Evolutionary conservation across 2,888 invertebrate genomes (phyloP), one percentile per base, ranked within the genome.

Genomic region (Nemoura dubitans): DNA sequence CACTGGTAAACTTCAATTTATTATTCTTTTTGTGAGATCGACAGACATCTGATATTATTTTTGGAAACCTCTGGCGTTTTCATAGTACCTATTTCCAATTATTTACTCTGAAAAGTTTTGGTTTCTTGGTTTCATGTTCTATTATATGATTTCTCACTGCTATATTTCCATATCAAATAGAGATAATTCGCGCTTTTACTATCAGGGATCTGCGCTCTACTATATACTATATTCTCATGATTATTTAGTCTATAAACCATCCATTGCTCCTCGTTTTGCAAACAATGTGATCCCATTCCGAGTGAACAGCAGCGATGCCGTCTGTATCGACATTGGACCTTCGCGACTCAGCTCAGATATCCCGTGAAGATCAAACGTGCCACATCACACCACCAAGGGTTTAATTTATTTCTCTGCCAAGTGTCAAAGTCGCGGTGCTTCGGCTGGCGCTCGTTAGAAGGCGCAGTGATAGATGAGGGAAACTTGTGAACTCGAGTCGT

Each of bases 401-500:
- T 26, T 78, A 78, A 78, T 78, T 78, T 78, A 78, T 78, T 14
- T 26, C 78, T 26, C 25, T 25, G 27, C 27, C 10, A 26, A 78
- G 78, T 78, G 78, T 78, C 78, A 78, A 78, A 78, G 78, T 78
- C 27, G 78, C 26, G n/a, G 28, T 78, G 78, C 78, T 26, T 26
- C 27, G 28, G 78, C 21, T 25, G 3, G 78, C 28, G 78, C 26
- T 78, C 78, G 78, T 78, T 78, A 78, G 78, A 27, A 26, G 14
- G 59, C 78, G 78, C 78, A 6, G 78, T 78, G 78, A 78, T 28
- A 78, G 78, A 78, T 28, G 78, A 78, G 21, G 26, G 10, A 78
- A 78, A 78, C 78, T 78, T 78, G 78, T 28, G 78, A 78, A 78
- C 78, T 78, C 78, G 26, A 21, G 78, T 78, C 78, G 78, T 26